These are phyloP conservation scores for Callipepla squamata DNA, from an alignment of 2,113 vertebrate genomes.

Conservation along the genomic window DNA sequence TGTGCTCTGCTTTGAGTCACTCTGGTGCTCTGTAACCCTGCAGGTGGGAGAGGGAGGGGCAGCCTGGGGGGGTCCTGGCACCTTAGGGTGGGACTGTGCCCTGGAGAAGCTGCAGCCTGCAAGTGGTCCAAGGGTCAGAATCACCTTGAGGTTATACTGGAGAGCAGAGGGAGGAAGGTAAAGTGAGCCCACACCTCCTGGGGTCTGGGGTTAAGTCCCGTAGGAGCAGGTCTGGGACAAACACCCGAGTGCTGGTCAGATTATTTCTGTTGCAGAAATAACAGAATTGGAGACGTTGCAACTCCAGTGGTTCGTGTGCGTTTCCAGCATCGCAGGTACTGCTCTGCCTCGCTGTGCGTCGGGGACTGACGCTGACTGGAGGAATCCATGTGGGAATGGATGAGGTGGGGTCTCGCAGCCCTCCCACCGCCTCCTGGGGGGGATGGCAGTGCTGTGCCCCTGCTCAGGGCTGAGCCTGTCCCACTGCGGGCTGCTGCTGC, in stretches of 20 bases:
- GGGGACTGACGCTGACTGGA: conserved; percentile 1
- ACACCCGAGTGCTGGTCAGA: background rate
- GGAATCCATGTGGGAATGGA: conserved; percentile 31
- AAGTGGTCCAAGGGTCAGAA: rapidly evolving
- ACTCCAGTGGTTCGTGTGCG: conserved; percentile 27
- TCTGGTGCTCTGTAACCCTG: background rate
- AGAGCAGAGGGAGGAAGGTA: background rate
- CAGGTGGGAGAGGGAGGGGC: background rate
- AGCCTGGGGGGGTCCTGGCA: background rate
- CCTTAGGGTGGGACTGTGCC: background rate
- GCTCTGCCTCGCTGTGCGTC: background rate
- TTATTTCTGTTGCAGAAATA: background rate
- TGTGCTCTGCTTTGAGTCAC: background rate
- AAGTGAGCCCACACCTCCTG: background rate
- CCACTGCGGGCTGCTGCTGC: background rate
- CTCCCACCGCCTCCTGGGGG: conserved; percentile 55
- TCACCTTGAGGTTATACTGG: background rate
- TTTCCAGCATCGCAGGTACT: conserved; percentile 14
- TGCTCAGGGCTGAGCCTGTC: background rate
- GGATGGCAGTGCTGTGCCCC: conserved; percentile 16
- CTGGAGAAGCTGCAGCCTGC: background rate
- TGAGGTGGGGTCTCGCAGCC: conserved; percentile 36
- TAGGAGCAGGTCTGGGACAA: background rate
- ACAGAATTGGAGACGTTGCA: background rate
- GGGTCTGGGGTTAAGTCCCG: background rate